These are phyloP conservation scores for Zaprionus capensis DNA, from an alignment of 1,140 invertebrate species.

Conservation along the genomic window DNA sequence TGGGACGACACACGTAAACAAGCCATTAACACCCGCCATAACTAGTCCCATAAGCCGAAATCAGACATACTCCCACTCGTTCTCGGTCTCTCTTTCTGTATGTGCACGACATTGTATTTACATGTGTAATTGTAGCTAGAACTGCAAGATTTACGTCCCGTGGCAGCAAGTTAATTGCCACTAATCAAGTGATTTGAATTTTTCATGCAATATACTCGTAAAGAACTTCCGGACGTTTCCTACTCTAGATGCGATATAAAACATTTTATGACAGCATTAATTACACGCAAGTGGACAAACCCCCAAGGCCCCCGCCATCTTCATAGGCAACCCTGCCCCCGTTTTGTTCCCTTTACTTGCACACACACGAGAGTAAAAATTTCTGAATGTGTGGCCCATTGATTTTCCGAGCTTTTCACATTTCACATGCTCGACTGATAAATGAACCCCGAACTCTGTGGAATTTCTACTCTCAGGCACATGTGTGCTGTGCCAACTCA, in stretches of 20 bases:
- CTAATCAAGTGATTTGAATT: conserved; percentile 78
- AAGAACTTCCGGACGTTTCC: conserved; percentile 41
- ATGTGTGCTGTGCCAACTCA: conserved; percentile 17
- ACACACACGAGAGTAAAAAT: neutral
- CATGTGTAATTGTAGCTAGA: conserved; percentile 13
- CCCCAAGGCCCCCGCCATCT: neutral
- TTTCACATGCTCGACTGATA: conserved; percentile 30
- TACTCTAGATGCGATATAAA: conserved; percentile 51
- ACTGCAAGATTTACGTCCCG: conserved; percentile 54
- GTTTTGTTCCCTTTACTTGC: conserved; percentile 30
- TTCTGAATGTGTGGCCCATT: conserved; percentile 40
- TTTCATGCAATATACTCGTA: conserved; percentile 63
- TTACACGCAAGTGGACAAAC: conserved; percentile 57
- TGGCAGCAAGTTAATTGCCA: conserved; percentile 68
- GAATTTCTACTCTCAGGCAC: conserved; percentile 42
- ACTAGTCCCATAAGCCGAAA: conserved; percentile 51
- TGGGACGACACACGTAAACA: conserved; percentile 62
- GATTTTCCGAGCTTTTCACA: conserved; percentile 44
- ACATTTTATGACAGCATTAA: conserved; percentile 71
- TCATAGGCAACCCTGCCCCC: no score
- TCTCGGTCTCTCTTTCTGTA: neutral
- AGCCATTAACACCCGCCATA: conserved; percentile 72
- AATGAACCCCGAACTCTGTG: conserved; percentile 48
- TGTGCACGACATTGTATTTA: neutral
- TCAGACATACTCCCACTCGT: conserved; percentile 1